A percentile compares a stretch with the other conserved stretches of the same genome.
These are phyloP conservation scores for Anoplius nigerrimus DNA, from an alignment of 2,888 invertebrate genomes.

Conservation along the genomic window DNA sequence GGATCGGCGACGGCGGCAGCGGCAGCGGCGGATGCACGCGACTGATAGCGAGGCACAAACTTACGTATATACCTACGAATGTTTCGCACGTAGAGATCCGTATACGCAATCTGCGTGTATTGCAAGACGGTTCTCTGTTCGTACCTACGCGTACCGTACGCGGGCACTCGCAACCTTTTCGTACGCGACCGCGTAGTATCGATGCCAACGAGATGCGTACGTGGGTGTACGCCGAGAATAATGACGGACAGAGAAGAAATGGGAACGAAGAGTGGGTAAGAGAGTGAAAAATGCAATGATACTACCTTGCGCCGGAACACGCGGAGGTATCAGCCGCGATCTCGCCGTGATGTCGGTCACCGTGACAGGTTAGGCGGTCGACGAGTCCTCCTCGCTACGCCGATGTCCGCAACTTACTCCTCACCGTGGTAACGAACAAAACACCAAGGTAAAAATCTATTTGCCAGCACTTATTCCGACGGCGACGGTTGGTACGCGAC, in stretches of 20 bases:
- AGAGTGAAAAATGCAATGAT: conserved; percentile 18
- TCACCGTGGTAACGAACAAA: conserved; percentile 49
- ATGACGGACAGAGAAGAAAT: conserved; percentile 6
- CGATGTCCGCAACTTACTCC: conserved; percentile 20
- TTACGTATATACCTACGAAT: conserved; percentile 10
- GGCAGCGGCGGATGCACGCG: too few species aligned
- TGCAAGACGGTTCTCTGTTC: too few species aligned
- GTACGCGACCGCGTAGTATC: background rate
- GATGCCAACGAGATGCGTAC: background rate
- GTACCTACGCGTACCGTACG: conserved; percentile 1
- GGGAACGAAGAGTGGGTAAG: background rate
- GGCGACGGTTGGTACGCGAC: too few species aligned
- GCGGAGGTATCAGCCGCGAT: conserved; percentile 57
- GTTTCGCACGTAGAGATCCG: background rate
- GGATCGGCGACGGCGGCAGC: too few species aligned
- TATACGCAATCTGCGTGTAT: too few species aligned
- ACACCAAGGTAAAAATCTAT: conserved; percentile 44
- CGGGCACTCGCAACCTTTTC: background rate
- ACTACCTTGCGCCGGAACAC: conserved; percentile 59
- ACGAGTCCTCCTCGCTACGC: conserved; percentile 6
- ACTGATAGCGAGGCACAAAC: background rate
- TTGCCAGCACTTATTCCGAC: conserved; percentile 40
- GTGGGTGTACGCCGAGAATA: conserved; percentile 7
- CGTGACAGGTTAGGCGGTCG: conserved; percentile 52
- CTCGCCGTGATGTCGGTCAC: conserved; percentile 58